phyloP scores from a whole-genome alignment of 2,113 vertebrate species.

The Eupsittula cactorum region DNA sequence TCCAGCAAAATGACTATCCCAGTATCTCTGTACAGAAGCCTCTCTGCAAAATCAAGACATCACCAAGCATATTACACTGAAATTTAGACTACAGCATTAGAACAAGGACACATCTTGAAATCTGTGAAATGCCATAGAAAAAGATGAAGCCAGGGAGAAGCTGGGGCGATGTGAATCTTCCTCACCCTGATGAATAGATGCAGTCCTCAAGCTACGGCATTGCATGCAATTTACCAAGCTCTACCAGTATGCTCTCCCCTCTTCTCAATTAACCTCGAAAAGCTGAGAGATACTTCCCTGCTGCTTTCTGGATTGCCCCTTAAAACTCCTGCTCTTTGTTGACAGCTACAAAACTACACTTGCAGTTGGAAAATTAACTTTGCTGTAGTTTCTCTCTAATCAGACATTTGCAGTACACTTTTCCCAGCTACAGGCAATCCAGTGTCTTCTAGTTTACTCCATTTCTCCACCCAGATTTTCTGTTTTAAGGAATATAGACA shows the following conservation, averaged over 20 bases:
- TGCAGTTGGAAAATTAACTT: constrained; percentile 43
- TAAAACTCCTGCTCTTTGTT: constrained; percentile 60
- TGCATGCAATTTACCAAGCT: constrained; percentile 6
- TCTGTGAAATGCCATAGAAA: background rate
- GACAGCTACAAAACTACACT: constrained; percentile 38
- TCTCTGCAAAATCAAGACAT: background rate
- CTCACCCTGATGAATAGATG: constrained; percentile 19
- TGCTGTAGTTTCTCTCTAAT: constrained; percentile 18
- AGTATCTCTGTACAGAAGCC: background rate
- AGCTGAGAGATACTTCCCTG: constrained; percentile 59
- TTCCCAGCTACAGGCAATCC: background rate
- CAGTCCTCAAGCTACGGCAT: constrained; percentile 5
- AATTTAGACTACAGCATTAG: background rate
- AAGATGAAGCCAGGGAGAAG: constrained; percentile 12
- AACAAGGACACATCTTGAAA: constrained; percentile 32
- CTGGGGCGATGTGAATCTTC: background rate
- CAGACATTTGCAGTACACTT: background rate
- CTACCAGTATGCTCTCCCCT: background rate
- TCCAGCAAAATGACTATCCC: background rate
- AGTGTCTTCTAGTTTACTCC: background rate
- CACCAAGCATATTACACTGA: background rate
- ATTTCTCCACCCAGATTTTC: background rate
- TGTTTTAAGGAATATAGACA: background rate
- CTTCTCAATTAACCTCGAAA: constrained; percentile 71
- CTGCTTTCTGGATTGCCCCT: constrained; percentile 66